Evolutionary conservation across 1,140 invertebrate genomes (phyloP).

Genomic region (Chironomus tepperi): DNA sequence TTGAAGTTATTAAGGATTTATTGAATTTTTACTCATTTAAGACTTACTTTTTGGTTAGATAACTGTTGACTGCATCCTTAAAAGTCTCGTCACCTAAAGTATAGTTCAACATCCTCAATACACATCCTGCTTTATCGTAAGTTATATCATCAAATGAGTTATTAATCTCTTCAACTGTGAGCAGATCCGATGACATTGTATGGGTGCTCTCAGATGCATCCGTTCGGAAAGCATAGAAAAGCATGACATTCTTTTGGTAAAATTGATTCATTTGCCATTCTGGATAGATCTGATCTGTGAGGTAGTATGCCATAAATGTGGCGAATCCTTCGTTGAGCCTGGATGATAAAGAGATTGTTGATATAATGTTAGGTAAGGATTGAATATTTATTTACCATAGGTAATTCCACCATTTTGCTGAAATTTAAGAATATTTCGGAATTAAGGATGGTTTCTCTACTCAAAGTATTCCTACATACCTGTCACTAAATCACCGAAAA

Average conservation of each 20-base stretch:
- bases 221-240: not conserved
- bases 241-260: not conserved
- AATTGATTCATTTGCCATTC: not conserved
- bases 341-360: not conserved
- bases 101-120: conserved; percentile 90
- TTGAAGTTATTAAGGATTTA: not conserved
- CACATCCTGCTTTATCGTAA: conserved; percentile 56
- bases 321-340: not conserved
- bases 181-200: not conserved
- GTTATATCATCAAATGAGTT: conserved; percentile 73
- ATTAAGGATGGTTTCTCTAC: too few species aligned
- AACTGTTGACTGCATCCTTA: conserved; percentile 67
- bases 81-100: conserved; percentile 81
- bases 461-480: not conserved
- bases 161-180: conserved; percentile 48
- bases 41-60: conserved; percentile 54
- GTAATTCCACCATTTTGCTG: not conserved
- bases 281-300: not conserved
- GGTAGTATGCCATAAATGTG: not conserved
- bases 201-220: not conserved
- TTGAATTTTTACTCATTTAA: not conserved
- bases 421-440: too few species aligned
- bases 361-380: not conserved
- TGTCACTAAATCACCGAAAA: not conserved
- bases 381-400: not conserved